phyloP scores from a whole-genome alignment of 2,797 vertebrate species.

The Alauda arvensis region DNA sequence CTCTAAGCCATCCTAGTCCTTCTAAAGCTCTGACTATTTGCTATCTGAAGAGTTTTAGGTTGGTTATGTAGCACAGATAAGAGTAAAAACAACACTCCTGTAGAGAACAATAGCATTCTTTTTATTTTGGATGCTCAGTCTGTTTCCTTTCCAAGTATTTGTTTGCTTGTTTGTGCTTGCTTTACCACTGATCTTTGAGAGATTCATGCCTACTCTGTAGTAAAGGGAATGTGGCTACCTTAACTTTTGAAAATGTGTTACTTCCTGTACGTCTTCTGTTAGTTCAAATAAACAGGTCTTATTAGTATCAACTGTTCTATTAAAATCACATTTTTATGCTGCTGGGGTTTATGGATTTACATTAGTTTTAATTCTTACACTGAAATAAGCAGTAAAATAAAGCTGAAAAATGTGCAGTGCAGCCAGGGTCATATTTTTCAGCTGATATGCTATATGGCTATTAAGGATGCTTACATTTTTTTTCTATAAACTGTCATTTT shows the following conservation, averaged over 20 bases:
- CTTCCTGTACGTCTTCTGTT: background rate
- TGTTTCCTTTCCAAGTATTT: slow-evolving; percentile 3
- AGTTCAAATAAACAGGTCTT: background rate
- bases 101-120: background rate
- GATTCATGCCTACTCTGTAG: background rate
- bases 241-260: background rate
- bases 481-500: background rate
- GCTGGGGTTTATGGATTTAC: background rate
- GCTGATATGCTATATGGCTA: background rate
- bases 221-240: background rate
- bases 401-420: background rate
- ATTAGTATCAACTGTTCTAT: background rate
- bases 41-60: slow-evolving; percentile 55
- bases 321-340: slow-evolving; percentile 3
- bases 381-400: slow-evolving; percentile 13
- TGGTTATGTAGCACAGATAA: slow-evolving; percentile 13
- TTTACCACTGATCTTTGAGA: background rate
- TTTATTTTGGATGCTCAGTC: slow-evolving; percentile 8
- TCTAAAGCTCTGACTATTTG: slow-evolving; percentile 55
- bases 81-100: slow-evolving; percentile 13
- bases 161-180: background rate
- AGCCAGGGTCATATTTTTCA: slow-evolving; percentile 32
- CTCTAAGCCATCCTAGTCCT: slow-evolving; percentile 55
- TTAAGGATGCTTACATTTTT: background rate
- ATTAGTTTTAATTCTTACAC: slow-evolving; percentile 7